Evolutionary conservation across 2,797 vertebrate genomes (phyloP), one percentile per base, ranked within the genome.

Genomic region (Mastacembelus armatus): DNA sequence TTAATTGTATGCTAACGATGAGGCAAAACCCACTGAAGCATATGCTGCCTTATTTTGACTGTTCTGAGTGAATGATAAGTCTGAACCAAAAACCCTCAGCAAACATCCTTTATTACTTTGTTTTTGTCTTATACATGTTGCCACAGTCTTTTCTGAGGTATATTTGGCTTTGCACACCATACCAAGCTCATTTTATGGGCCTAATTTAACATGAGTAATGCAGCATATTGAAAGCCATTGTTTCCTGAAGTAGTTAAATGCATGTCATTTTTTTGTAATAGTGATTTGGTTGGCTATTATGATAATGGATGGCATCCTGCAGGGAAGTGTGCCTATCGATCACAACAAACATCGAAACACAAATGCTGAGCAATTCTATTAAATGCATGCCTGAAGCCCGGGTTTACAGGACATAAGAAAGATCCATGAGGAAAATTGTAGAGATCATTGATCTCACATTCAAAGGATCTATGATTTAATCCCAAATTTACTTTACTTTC

Each of bases 301-400:
- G 66, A 78, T 82, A 90, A 89, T 85, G 81, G 70, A 68, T 80
- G 76, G 66, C 40, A 77, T 86, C 76, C 75, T 77, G 57, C 55
- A 43, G 75, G 61, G 78, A 88, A 82, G 63, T 50, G 56, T 83
- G 80, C 64, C 77, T 72, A 86, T 88, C 74, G 58, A 91, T 91
- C 80, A 74, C 55, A 68, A 36, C 62, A 80, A 83, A 83, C 73
- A 68, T 21, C 16, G 18, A 70, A 68, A 56, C 62, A 36, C 16
- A 18, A 66, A 79, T 61, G 66, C 62, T 35, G 79, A 74, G 66
- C 45, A 54, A 50, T 64, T 81, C 22, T 39, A 59, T 69, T 71
- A 77, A 84, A 80, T 69, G 29, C 47, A 63, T 64, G 67, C 74
- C 78, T 44, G 36, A 52, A 67, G 72, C 45, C 45, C 50, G 26